A percentile compares a stretch with the other conserved stretches of the same genome.
Conservation (phyloP, 2,888 invertebrate genomes). For the Callyntrura sp. region DNA sequence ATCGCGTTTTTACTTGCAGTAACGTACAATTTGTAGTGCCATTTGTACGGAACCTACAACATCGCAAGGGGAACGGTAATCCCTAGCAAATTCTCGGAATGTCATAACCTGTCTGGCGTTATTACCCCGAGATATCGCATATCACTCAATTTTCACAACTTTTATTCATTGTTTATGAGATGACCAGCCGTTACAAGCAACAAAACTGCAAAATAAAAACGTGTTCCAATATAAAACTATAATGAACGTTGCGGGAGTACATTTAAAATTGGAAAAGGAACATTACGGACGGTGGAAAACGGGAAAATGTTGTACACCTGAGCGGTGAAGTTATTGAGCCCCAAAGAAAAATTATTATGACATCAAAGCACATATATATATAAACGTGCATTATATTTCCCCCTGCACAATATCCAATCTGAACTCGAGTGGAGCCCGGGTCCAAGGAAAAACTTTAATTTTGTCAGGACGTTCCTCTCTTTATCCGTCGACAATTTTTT, state of each 20-base stretch:
- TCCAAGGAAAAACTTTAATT: constrained; percentile 59
- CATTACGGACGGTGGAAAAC: neutral
- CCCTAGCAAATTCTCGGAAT: neutral
- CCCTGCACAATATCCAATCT: constrained; percentile 37
- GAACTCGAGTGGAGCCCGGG: neutral
- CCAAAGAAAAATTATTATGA: constrained; percentile 69
- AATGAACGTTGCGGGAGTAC: neutral
- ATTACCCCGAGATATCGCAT: constrained; percentile 45
- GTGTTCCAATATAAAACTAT: constrained; percentile 21
- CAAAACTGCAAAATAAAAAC: constrained; percentile 61
- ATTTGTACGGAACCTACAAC: constrained; percentile 16
- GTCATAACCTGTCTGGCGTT: constrained; percentile 45
- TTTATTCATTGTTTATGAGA: constrained; percentile 78
- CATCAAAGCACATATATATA: constrained; percentile 52
- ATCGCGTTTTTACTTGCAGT: constrained; percentile 30
- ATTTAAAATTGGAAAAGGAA: constrained; percentile 32
- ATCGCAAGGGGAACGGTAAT: neutral
- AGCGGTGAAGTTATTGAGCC: constrained; percentile 64
- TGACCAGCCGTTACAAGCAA: constrained; percentile 64
- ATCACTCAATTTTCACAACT: constrained; percentile 60
- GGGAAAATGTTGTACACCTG: constrained; percentile 54
- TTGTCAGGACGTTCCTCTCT: constrained; percentile 40
- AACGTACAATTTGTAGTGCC: neutral
- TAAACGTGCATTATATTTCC: constrained; percentile 33
- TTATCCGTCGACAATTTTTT: constrained; percentile 44